phyloP scores from a whole-genome alignment of 2,888 invertebrate species.

The Synergus japonicus region DNA sequence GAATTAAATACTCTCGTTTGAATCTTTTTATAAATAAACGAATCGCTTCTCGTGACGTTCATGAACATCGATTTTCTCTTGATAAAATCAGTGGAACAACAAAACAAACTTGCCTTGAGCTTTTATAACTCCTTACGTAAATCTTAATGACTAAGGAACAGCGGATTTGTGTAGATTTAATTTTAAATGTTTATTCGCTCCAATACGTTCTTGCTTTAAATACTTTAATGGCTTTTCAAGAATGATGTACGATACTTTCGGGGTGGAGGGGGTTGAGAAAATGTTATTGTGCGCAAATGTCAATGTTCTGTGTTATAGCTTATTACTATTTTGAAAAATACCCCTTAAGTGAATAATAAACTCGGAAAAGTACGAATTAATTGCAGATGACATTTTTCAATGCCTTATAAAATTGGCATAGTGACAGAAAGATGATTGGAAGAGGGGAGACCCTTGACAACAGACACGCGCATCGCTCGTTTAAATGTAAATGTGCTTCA shows the following conservation, averaged over 20 bases:
- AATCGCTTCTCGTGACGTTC: not conserved
- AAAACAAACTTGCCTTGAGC: not conserved
- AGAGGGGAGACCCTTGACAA: not conserved
- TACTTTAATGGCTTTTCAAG: too few species aligned
- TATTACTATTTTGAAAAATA: not conserved
- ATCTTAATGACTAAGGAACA: not conserved
- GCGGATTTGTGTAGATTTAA: not conserved
- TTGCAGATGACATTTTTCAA: not conserved
- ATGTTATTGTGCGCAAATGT: too few species aligned
- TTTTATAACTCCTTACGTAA: not conserved
- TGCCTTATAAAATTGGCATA: not conserved
- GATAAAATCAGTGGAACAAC: not conserved
- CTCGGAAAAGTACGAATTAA: not conserved
- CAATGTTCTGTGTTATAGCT: not conserved
- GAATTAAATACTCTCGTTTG: not conserved
- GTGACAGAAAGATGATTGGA: not conserved
- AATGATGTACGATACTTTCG: too few species aligned
- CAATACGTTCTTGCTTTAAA: too few species aligned
- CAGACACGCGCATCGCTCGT: constrained; percentile 5
- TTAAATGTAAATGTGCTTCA: constrained; percentile 24
- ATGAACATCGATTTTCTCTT: constrained; percentile 7
- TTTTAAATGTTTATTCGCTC: too few species aligned
- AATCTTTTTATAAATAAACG: not conserved
- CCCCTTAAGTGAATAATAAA: not conserved
- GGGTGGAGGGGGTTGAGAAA: too few species aligned